phyloP scores from a whole-genome alignment of 2,113 vertebrate genomes.

The Coptodon rendalli region DNA sequence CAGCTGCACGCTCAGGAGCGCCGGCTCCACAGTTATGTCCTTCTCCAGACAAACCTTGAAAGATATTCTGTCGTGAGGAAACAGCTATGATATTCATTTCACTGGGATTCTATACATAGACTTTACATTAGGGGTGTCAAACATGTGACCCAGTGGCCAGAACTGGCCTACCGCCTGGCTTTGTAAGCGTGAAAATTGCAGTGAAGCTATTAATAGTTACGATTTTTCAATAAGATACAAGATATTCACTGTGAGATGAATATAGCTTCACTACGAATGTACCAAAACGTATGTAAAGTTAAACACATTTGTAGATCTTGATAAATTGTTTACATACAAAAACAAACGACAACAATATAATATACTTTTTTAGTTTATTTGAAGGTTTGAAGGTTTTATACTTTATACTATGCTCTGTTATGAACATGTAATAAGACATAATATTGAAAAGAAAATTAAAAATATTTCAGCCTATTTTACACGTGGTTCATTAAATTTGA shows the following conservation, averaged over 20 bases:
- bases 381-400: not conserved
- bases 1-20: conserved; percentile 19
- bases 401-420: not conserved
- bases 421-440: not conserved
- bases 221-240: not conserved
- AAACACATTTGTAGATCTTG: not conserved
- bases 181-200: not conserved
- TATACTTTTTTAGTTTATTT: not conserved
- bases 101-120: not conserved
- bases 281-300: not conserved
- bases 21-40: conserved; percentile 43
- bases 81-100: conserved; percentile 35
- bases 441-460: not conserved
- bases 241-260: not conserved
- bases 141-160: not conserved
- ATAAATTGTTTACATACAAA: not conserved
- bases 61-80: conserved; percentile 20
- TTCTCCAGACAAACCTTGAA: conserved; percentile 46
- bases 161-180: not conserved
- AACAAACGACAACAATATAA: not conserved
- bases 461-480: not conserved
- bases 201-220: not conserved
- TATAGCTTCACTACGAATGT: not conserved
- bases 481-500: not conserved
- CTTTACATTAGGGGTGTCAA: not conserved